Percentiles rank a stretch among this genome's conserved stretches.
Conservation (phyloP, 53 echinoderm and acorn worm species). For the Glandiceps talaboti region DNA sequence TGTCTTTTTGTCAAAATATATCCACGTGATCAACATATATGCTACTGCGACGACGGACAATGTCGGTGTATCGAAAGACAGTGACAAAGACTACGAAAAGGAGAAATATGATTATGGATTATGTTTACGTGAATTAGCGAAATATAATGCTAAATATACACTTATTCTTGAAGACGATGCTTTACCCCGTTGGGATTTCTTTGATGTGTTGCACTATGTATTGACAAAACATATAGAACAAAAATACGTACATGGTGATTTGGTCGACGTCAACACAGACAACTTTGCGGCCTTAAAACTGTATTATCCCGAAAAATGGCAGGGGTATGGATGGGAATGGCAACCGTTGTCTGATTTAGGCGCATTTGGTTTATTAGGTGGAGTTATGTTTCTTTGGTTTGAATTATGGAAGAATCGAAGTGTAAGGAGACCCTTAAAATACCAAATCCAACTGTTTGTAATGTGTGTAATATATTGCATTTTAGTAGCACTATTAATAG, state of each 20-base stretch:
- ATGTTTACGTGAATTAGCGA: conserved; percentile 15
- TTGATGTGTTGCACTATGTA: conserved; percentile 12
- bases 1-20: conserved; percentile 11
- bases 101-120: conserved; percentile 31
- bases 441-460: too few species aligned
- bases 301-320: conserved; percentile 38
- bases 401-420: too few species aligned
- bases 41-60: background rate
- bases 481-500: too few species aligned
- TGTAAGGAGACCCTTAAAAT: too few species aligned
- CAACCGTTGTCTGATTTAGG: conserved; percentile 14
- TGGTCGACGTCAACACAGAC: background rate
- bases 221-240: conserved; percentile 14
- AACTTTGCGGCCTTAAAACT: conserved; percentile 28
- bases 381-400: too few species aligned
- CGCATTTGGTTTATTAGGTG: conserved; percentile 16
- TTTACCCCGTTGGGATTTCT: conserved; percentile 18
- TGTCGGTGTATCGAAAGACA: too few species aligned
- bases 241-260: background rate
- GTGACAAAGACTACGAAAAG: too few species aligned
- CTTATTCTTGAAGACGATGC: conserved; percentile 32
- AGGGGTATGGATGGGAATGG: conserved; percentile 20
- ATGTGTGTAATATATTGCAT: too few species aligned
- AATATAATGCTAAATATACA: conserved; percentile 22
- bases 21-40: conserved; percentile 10